phyloP scores from a whole-genome alignment of 2,797 vertebrate genomes.

The Sarcophilus harrisii region DNA sequence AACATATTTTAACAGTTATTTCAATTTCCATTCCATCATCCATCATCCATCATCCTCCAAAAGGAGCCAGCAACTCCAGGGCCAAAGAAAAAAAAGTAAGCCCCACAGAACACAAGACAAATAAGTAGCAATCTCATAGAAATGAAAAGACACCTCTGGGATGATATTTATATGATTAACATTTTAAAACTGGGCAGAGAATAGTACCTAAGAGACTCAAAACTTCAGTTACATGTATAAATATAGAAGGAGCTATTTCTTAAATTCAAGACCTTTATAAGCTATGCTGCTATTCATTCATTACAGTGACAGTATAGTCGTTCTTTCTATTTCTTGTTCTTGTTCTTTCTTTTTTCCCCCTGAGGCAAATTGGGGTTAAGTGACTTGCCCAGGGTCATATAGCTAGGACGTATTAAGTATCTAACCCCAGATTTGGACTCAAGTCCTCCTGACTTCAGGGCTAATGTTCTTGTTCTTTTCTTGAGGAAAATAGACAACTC shows the following conservation, averaged over 20 bases:
- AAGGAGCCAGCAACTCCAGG: not conserved
- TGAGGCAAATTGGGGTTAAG: too few species aligned
- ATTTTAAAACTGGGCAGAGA: not conserved
- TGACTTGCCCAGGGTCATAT: too few species aligned
- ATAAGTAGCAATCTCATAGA: not conserved
- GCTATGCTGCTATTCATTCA: not conserved
- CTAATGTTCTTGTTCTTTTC: not conserved
- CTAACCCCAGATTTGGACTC: too few species aligned
- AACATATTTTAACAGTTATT: not conserved
- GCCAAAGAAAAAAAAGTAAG: not conserved
- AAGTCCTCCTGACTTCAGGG: too few species aligned
- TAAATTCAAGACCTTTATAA: not conserved
- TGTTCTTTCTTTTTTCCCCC: not conserved
- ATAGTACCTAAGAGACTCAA: not conserved
- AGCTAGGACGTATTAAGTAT: too few species aligned
- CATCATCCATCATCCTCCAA: not conserved
- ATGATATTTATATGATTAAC: not conserved
- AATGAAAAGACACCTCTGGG: not conserved
- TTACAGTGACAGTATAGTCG: not conserved
- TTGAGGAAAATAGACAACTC: not conserved
- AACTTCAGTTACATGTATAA: not conserved
- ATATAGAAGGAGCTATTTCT: not conserved
- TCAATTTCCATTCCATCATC: not conserved
- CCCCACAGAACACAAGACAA: not conserved
- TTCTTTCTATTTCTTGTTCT: not conserved